Conservation (phyloP, 2,888 invertebrate species). For the Octodonta nipae region DNA sequence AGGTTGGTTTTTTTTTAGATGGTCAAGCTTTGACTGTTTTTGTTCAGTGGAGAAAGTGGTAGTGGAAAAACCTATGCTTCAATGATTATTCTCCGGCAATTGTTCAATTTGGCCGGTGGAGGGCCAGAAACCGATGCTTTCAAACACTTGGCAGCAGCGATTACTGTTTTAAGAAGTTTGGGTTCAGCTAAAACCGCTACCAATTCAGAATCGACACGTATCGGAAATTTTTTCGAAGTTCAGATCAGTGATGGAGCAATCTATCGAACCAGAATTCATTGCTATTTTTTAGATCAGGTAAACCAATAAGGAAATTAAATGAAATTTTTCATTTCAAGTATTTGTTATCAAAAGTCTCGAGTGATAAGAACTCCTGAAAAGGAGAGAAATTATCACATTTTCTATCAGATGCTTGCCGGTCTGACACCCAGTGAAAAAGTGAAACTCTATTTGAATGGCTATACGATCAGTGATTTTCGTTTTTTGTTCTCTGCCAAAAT, state of each 20-base stretch:
- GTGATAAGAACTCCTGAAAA: constrained; percentile 73
- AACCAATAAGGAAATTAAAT: too few relatives aligned
- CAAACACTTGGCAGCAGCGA: constrained; percentile 88
- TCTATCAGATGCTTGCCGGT: constrained; percentile 89
- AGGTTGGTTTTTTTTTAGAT: too few relatives aligned
- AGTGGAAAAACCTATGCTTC: constrained; percentile 90
- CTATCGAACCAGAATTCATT: constrained; percentile 90
- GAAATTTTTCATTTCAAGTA: too few relatives aligned
- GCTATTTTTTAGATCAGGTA: constrained; percentile 88
- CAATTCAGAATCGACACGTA: constrained; percentile 85
- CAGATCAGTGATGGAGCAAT: constrained; percentile 90
- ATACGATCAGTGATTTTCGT: constrained; percentile 50
- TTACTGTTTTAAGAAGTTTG: constrained; percentile 82
- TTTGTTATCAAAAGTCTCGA: too few relatives aligned
- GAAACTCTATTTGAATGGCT: constrained; percentile 77
- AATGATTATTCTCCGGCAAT: constrained; percentile 75
- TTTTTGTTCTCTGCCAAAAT: constrained; percentile 76
- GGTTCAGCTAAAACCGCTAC: constrained; percentile 82
- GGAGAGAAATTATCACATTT: constrained; percentile 93
- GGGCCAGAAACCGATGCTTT: constrained; percentile 92
- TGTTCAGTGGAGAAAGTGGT: constrained; percentile 67
- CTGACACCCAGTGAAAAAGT: constrained; percentile 72
- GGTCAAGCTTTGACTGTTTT: too few relatives aligned
- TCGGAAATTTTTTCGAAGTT: constrained; percentile 86
- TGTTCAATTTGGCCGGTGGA: constrained; percentile 88